Evolutionary conservation across 1,140 invertebrate genomes (phyloP).

Genomic region (Rhyzopertha dominica): DNA sequence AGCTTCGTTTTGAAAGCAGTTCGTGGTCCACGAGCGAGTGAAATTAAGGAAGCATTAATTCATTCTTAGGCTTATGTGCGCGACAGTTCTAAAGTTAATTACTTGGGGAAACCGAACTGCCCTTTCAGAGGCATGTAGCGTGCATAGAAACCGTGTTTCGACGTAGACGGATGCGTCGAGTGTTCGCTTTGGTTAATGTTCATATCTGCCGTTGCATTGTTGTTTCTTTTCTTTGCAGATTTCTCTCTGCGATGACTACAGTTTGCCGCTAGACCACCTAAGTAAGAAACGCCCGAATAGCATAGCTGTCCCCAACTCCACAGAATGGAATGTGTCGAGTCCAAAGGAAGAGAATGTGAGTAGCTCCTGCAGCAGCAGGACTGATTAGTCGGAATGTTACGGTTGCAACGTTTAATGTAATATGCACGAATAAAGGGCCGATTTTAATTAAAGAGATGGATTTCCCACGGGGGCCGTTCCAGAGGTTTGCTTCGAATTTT

Average conservation of each 20-base stretch:
- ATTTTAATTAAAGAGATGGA: slow-evolving; percentile 13
- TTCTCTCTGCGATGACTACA: slow-evolving; percentile 73
- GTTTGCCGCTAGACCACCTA: slow-evolving; percentile 72
- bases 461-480: slow-evolving; percentile 11
- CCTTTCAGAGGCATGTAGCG: too few species aligned
- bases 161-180: too few species aligned
- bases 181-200: too few species aligned
- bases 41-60: too few species aligned
- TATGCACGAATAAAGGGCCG: slow-evolving; percentile 5
- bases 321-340: slow-evolving; percentile 55
- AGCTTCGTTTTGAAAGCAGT: too few species aligned
- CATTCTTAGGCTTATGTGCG: slow-evolving; percentile 23
- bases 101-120: slow-evolving; percentile 3
- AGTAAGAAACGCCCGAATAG: slow-evolving; percentile 59
- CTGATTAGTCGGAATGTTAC: background rate
- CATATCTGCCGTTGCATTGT: too few species aligned
- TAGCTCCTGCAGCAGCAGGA: background rate
- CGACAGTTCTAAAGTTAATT: slow-evolving; percentile 21
- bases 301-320: slow-evolving; percentile 52
- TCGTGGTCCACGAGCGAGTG: too few species aligned
- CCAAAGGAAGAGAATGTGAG: slow-evolving; percentile 58
- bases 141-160: too few species aligned
- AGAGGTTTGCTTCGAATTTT: too few species aligned
- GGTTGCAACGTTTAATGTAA: background rate
- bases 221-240: slow-evolving; percentile 55